Conservation (phyloP, 2,113 vertebrate genomes). For the Cyprinodon variegatus region DNA sequence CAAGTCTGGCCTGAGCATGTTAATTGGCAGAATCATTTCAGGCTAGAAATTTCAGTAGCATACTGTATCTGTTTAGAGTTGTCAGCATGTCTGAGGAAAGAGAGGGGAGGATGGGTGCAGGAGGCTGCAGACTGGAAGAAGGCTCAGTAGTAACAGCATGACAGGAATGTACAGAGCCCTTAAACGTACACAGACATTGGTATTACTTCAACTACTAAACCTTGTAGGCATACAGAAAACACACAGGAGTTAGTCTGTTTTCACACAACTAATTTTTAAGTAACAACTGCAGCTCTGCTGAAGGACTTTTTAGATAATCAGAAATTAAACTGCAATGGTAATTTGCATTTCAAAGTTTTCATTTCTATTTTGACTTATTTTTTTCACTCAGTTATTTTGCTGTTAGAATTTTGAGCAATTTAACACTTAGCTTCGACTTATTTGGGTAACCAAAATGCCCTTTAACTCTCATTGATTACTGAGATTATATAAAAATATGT, state of each 20-base stretch:
- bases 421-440: too few species aligned
- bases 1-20: background rate
- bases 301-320: too few species aligned
- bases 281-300: too few species aligned
- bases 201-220: conserved; percentile 5
- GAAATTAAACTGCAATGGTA: too few species aligned
- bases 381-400: too few species aligned
- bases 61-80: background rate
- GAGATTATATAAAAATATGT: too few species aligned
- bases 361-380: too few species aligned
- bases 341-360: too few species aligned
- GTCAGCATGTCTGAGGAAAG: conserved; percentile 71
- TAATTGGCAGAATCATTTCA: conserved; percentile 1
- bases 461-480: too few species aligned
- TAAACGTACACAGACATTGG: background rate
- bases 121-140: conserved; percentile 18
- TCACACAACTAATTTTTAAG: too few species aligned
- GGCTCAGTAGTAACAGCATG: conserved; percentile 28
- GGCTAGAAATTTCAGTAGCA: background rate
- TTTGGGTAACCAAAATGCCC: too few species aligned
- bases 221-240: conserved; percentile 2
- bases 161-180: conserved; percentile 18
- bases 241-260: background rate
- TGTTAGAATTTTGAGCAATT: too few species aligned
- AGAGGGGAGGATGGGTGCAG: conserved; percentile 58